Percentiles rank a stretch among this genome's conserved stretches.
These are phyloP conservation scores for Anguilla anguilla DNA, from an alignment of 2,797 vertebrate genomes.

Conservation along the genomic window DNA sequence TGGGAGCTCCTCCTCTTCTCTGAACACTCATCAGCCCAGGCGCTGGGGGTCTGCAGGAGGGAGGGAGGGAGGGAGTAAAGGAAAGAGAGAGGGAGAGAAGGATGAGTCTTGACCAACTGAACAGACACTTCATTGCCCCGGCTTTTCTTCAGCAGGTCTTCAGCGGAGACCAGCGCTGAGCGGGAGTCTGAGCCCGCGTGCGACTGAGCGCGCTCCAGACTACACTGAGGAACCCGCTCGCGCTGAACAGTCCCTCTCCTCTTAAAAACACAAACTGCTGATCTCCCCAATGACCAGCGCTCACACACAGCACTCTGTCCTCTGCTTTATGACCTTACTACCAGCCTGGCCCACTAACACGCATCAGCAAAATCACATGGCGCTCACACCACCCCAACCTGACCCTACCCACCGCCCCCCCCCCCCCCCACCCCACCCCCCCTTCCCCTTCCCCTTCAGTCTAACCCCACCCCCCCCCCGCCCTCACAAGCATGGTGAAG, in stretches of 20 bases:
- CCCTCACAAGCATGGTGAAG: neutral
- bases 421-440: neutral
- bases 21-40: constrained; percentile 95
- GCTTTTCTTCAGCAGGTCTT: neutral
- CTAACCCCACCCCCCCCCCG: neutral
- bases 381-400: neutral
- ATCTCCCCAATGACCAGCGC: neutral
- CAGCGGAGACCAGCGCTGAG: neutral
- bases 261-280: neutral
- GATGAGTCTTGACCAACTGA: constrained; percentile 5
- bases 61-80: neutral
- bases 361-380: constrained; percentile 8
- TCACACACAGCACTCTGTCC: neutral
- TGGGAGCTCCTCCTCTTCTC: constrained; percentile 94
- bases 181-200: neutral
- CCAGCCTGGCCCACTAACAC: neutral
- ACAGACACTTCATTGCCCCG: constrained; percentile 23
- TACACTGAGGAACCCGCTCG: neutral
- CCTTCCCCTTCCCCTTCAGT: no score
- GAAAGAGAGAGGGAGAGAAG: neutral
- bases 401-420: neutral
- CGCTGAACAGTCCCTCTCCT: neutral
- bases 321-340: neutral
- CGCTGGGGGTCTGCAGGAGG: constrained; percentile 88
- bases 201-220: neutral